These are phyloP conservation scores for Chloroceryle inda DNA, from an alignment of 2,797 vertebrate species.

Conservation along the genomic window DNA sequence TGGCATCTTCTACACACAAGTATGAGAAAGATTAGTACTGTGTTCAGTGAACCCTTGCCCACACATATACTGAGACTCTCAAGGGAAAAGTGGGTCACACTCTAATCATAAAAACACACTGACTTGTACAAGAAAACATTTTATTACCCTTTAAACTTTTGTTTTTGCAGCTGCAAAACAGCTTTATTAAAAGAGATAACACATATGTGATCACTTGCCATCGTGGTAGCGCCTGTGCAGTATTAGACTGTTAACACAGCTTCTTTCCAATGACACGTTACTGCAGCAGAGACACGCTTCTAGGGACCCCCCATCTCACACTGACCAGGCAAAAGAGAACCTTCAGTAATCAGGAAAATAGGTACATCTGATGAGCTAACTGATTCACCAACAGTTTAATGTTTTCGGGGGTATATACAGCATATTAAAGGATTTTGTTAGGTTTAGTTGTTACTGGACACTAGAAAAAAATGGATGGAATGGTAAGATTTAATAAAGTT, in stretches of 20 bases:
- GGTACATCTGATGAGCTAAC: neutral
- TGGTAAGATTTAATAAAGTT: neutral
- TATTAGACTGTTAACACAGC: neutral
- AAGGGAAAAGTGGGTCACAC: conserved; percentile 39
- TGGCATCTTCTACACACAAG: neutral
- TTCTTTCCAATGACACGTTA: neutral
- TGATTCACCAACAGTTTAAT: neutral
- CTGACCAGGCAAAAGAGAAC: neutral
- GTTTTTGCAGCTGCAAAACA: conserved; percentile 70
- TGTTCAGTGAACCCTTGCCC: conserved; percentile 63
- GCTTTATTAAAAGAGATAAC: conserved; percentile 68
- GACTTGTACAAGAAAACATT: conserved; percentile 68
- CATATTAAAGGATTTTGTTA: neutral
- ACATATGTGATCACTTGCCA: conserved; percentile 29
- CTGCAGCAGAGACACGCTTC: neutral
- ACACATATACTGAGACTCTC: conserved; percentile 50
- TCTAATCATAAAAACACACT: conserved; percentile 59
- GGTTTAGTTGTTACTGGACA: neutral
- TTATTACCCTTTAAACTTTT: conserved; percentile 69
- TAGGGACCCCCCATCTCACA: neutral
- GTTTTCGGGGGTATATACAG: neutral
- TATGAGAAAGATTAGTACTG: conserved; percentile 54
- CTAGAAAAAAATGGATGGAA: neutral
- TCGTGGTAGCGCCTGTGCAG: neutral
- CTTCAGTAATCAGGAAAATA: neutral